Evolutionary conservation across 1,140 invertebrate genomes (phyloP), one percentile per base, ranked within the genome.

Genomic region (Bombus sibiricus): DNA sequence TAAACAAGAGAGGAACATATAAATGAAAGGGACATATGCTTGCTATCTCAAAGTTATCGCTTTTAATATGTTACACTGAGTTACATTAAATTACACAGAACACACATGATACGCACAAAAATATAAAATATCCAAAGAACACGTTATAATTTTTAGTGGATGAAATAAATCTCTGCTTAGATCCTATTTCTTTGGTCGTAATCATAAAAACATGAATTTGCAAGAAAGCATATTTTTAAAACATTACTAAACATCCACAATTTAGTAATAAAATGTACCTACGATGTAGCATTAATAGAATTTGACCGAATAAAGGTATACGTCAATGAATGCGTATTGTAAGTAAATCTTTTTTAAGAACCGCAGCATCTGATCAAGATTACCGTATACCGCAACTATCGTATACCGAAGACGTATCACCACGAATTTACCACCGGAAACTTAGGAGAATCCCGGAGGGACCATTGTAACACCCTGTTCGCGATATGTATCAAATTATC

Each of bases 401-500:
- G 2, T 28, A 47, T 75, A 39, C 71, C 32, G 1, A 15, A 41
- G 39, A 73, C 34, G n/a, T 83, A 73, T 66, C 41, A 34, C 18
- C 73, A 18, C 59, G 68, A 57, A 76, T 88, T 88, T 62, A 86
- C 47, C 72, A 34, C 18, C 77, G 53, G 34, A 15, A 66, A 41
- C 47, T 72, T 28, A 41, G 62, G 28, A 18, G 64, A 25, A 57
- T 43, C 72, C 66, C 75, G 53, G 32, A 39, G 69, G 66, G n/a
- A 81, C 64, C 79, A 69, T 87, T 84, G 88, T 87, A 32, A 28
- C 37, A 43, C 68, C 64, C 78, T 87, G 83, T 73, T 89, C 91
- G 86, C 93, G 94, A 95, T 95, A 95, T 93, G 94, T 95, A 95
- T 95, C 95, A 95, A 95, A 95, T 95, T 95, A 95, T 95, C 89